Evolutionary conservation across 2,888 invertebrate genomes (phyloP).

Genomic region (Tetranychus truncatus): DNA sequence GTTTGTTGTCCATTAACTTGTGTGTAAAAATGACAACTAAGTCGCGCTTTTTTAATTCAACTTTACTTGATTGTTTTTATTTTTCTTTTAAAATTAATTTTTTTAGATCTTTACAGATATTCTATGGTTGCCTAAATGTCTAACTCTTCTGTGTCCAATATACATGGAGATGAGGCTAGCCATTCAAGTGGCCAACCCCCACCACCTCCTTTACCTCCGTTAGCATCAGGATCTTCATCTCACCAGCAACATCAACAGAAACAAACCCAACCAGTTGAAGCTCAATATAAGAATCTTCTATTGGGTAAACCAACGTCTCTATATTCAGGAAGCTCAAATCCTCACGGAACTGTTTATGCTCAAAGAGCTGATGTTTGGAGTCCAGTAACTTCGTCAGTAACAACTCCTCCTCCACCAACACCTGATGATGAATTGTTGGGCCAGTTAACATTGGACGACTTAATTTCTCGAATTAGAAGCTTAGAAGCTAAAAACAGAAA

Average conservation of each 20-base stretch:
- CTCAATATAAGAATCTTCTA: background rate
- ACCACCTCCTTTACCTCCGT: background rate
- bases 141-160: background rate
- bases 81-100: background rate
- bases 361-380: background rate
- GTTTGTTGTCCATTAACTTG: no score
- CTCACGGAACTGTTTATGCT: background rate
- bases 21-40: background rate
- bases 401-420: slow-evolving; percentile 1
- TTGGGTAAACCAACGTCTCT: background rate
- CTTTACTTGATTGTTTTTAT: background rate
- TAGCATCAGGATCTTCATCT: background rate
- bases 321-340: background rate
- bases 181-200: background rate
- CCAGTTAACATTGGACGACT: slow-evolving; percentile 6
- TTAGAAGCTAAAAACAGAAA: slow-evolving; percentile 13
- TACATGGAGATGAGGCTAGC: background rate
- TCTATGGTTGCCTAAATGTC: background rate
- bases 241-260: background rate
- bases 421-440: slow-evolving; percentile 8
- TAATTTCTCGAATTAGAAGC: background rate
- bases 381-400: background rate
- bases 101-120: background rate
- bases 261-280: background rate
- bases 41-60: background rate